phyloP scores from a whole-genome alignment of 2,888 invertebrate genomes.

The Pristionchus entomophagus region DNA sequence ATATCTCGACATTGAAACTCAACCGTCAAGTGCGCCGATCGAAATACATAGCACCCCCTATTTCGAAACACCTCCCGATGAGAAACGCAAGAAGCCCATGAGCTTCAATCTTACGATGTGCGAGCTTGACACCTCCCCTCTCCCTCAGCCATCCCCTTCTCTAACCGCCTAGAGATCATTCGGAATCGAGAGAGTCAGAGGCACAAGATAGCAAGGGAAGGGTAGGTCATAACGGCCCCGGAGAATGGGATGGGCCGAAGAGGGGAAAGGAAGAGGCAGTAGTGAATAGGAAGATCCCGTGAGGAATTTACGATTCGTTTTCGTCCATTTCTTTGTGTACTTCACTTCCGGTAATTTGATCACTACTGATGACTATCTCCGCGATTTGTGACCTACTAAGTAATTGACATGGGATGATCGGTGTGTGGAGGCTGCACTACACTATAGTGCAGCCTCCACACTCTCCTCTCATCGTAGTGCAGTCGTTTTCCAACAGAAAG shows the following conservation, averaged over 20 bases:
- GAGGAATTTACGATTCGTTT: background rate
- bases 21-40: too few species aligned
- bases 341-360: background rate
- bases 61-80: too few species aligned
- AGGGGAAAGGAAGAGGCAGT: background rate
- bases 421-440: too few species aligned
- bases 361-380: too few species aligned
- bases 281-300: background rate
- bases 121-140: background rate
- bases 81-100: too few species aligned
- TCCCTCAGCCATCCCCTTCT: background rate
- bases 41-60: too few species aligned
- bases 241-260: slow-evolving; percentile 7
- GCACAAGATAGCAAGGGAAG: background rate
- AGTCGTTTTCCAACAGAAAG: background rate
- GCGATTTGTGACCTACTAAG: too few species aligned
- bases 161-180: background rate
- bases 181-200: background rate
- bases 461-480: background rate
- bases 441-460: background rate
- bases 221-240: background rate
- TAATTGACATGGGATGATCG: too few species aligned
- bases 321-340: background rate
- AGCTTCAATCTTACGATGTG: too few species aligned
- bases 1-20: too few species aligned